These are phyloP conservation scores for Baronia brevicornis DNA, from an alignment of 2,888 invertebrate species.

Conservation along the genomic window DNA sequence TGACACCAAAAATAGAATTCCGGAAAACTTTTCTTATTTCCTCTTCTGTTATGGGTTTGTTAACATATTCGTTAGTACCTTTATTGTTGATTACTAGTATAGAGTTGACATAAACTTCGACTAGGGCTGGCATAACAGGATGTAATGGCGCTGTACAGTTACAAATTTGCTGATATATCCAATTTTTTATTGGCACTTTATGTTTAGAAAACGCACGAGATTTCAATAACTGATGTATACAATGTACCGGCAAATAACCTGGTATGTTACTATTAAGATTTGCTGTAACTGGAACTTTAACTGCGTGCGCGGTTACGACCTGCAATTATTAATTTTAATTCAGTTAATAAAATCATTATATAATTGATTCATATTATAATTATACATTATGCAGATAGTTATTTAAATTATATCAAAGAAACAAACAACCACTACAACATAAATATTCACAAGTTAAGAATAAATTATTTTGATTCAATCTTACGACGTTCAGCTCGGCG, in stretches of 20 bases:
- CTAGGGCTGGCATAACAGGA: constrained; percentile 92
- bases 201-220: constrained; percentile 96
- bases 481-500: no score
- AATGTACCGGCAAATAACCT: constrained; percentile 96
- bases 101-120: constrained; percentile 96
- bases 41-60: constrained; percentile 92
- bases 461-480: no score
- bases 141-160: constrained; percentile 93
- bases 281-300: constrained; percentile 95
- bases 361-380: not conserved
- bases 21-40: constrained; percentile 91
- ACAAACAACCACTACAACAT: no score
- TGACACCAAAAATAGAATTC: constrained; percentile 84
- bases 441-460: no score
- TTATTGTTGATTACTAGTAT: constrained; percentile 83
- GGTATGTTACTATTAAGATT: constrained; percentile 91
- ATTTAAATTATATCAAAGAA: not conserved
- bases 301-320: constrained; percentile 96
- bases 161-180: constrained; percentile 97
- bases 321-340: constrained; percentile 26
- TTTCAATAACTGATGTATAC: constrained; percentile 95
- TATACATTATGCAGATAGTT: not conserved
- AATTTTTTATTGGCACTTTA: constrained; percentile 95
- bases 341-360: not conserved
- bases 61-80: constrained; percentile 84